Evolutionary conservation across 2,888 invertebrate genomes (phyloP).

Genomic region (Hipparchia sbordonii): DNA sequence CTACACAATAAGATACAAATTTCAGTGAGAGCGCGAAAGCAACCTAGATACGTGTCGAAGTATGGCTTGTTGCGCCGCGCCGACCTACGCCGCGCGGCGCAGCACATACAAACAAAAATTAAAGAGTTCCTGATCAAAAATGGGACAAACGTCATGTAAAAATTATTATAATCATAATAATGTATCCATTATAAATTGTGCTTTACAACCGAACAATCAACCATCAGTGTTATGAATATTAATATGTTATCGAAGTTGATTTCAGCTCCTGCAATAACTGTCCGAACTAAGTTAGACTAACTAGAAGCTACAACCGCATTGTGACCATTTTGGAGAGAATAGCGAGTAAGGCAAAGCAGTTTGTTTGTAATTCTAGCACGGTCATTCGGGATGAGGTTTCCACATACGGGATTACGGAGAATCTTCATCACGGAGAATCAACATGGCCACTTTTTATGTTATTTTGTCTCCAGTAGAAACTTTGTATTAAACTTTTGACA

Average conservation of each 20-base stretch:
- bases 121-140: neutral
- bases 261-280: constrained; percentile 9
- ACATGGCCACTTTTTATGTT: neutral
- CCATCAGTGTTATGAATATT: constrained; percentile 8
- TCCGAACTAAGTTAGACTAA: constrained; percentile 11
- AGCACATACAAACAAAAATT: too few relatives aligned
- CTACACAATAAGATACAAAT: too few relatives aligned
- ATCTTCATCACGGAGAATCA: neutral
- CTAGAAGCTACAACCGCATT: constrained; percentile 13
- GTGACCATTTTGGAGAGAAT: neutral
- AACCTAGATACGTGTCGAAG: too few relatives aligned
- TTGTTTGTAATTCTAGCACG: neutral
- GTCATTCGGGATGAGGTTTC: neutral
- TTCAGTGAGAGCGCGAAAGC: too few relatives aligned
- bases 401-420: neutral
- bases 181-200: too few relatives aligned
- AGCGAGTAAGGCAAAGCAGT: neutral
- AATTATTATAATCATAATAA: too few relatives aligned
- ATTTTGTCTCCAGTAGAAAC: too few relatives aligned
- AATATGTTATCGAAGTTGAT: constrained; percentile 15
- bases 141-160: too few relatives aligned
- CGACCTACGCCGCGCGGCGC: too few relatives aligned
- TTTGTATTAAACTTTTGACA: too few relatives aligned
- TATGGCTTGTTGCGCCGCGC: too few relatives aligned
- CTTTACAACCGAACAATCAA: neutral